Percentiles rank a stretch among this genome's conserved stretches.
These are phyloP conservation scores for Dasypus novemcinctus DNA, from an alignment of 2,113 vertebrate genomes.

Conservation along the genomic window DNA sequence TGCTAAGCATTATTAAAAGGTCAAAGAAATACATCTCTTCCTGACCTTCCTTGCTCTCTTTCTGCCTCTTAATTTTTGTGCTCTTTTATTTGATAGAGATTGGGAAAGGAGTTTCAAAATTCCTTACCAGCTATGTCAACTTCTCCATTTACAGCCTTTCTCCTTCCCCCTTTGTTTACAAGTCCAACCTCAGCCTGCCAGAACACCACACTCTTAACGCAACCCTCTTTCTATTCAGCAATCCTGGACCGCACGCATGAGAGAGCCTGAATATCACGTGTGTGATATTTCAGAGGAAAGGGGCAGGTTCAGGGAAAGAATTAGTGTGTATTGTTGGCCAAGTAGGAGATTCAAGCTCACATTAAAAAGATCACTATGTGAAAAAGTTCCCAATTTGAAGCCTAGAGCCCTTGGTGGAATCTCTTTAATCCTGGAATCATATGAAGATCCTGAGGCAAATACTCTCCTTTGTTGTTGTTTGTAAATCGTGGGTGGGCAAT, in stretches of 20 bases:
- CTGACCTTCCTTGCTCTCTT: neutral
- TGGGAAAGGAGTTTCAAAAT: slow-evolving; percentile 41
- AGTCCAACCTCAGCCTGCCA: neutral
- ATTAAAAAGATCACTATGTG: neutral
- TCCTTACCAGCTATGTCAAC: neutral
- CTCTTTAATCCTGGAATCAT: slow-evolving; percentile 36
- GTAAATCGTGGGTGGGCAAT: neutral
- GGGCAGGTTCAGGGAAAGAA: neutral
- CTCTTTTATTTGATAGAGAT: slow-evolving; percentile 22
- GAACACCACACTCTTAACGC: neutral
- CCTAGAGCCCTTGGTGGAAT: neutral
- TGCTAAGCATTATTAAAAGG: neutral
- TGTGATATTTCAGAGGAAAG: neutral
- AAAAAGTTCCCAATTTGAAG: neutral
- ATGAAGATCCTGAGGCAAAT: neutral
- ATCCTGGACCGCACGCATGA: neutral
- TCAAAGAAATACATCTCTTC: neutral
- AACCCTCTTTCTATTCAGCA: neutral
- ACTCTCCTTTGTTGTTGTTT: slow-evolving; percentile 12
- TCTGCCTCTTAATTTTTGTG: neutral
- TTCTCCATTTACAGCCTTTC: slow-evolving; percentile 32
- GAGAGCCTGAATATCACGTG: neutral
- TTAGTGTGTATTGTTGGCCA: neutral
- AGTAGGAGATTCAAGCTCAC: slow-evolving; percentile 1
- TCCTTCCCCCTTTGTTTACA: neutral